These are phyloP conservation scores for Ramazzottius varieornatus DNA, from an alignment of 2,888 invertebrate genomes.

Conservation along the genomic window DNA sequence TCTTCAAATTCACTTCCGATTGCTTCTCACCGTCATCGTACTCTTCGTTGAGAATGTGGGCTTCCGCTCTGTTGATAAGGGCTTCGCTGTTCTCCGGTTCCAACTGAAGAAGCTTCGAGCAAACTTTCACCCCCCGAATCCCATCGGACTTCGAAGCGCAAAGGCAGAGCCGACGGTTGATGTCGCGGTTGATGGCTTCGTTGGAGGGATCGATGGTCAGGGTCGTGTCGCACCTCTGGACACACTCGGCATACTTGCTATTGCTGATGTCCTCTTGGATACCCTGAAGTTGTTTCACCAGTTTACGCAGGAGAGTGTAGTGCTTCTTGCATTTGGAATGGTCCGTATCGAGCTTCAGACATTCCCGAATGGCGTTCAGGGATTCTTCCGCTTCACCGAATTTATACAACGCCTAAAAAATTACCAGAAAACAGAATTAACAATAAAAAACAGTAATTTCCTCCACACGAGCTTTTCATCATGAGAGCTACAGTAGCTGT, in stretches of 20 bases:
- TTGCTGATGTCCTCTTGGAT: constrained; percentile 28
- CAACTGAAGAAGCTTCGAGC: constrained; percentile 49
- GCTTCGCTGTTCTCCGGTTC: constrained; percentile 40
- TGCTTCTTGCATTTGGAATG: constrained; percentile 82
- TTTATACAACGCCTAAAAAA: constrained; percentile 37
- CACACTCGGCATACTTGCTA: constrained; percentile 39
- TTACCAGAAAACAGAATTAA: constrained; percentile 5
- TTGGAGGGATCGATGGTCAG: constrained; percentile 40
- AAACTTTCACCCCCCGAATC: constrained; percentile 42
- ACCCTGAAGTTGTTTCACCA: constrained; percentile 42
- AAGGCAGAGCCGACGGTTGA: constrained; percentile 48
- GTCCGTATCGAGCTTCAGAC: constrained; percentile 83
- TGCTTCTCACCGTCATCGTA: constrained; percentile 45
- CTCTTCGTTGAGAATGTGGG: constrained; percentile 59
- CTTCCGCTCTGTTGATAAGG: constrained; percentile 46
- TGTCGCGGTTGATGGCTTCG: constrained; percentile 26
- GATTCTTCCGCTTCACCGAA: constrained; percentile 73
- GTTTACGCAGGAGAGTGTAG: constrained; percentile 80
- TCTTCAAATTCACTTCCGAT: background rate
- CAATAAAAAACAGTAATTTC: too few relatives aligned
- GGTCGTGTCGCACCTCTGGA: constrained; percentile 35
- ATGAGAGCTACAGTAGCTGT: too few relatives aligned
- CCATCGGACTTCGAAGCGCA: constrained; percentile 36
- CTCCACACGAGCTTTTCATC: too few relatives aligned
- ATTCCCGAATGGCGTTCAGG: constrained; percentile 75